Evolutionary conservation across 2,113 vertebrate genomes (phyloP).

Genomic region (Notothenia rossii): DNA sequence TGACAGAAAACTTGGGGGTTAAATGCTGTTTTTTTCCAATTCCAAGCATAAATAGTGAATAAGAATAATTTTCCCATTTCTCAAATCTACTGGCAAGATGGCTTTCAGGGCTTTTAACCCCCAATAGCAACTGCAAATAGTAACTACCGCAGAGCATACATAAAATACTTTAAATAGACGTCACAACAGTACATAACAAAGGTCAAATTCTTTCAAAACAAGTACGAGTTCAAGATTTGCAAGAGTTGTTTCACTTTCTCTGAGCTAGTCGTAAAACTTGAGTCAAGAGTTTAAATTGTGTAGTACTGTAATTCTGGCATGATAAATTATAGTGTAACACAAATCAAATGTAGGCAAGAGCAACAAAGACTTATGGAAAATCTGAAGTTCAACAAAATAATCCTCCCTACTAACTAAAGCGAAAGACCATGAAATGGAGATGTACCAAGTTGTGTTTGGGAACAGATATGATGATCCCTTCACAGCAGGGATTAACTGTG

Average conservation of each 20-base stretch:
- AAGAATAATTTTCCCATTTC: background rate
- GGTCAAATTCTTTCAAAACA: too few relatives aligned
- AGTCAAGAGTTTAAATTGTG: background rate
- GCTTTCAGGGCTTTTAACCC: background rate
- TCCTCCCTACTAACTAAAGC: background rate
- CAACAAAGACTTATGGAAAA: background rate
- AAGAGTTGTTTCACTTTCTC: background rate
- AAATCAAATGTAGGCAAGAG: background rate
- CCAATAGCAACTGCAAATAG: background rate
- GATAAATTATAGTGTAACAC: background rate
- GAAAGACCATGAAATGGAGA: conserved; percentile 1
- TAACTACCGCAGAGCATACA: background rate
- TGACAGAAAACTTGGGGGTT: background rate
- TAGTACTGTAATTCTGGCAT: background rate
- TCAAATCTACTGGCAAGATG: background rate
- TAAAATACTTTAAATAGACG: background rate
- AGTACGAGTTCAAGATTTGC: background rate
- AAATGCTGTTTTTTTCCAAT: background rate
- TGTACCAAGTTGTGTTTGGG: conserved; percentile 20
- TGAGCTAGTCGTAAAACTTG: background rate
- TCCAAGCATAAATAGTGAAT: background rate
- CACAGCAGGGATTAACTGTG: background rate
- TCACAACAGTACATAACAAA: background rate
- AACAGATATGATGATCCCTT: conserved; percentile 31
- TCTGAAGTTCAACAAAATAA: background rate